Evolutionary conservation across 2,888 invertebrate species (phyloP).

Genomic region (Amblyjoppa proteus): DNA sequence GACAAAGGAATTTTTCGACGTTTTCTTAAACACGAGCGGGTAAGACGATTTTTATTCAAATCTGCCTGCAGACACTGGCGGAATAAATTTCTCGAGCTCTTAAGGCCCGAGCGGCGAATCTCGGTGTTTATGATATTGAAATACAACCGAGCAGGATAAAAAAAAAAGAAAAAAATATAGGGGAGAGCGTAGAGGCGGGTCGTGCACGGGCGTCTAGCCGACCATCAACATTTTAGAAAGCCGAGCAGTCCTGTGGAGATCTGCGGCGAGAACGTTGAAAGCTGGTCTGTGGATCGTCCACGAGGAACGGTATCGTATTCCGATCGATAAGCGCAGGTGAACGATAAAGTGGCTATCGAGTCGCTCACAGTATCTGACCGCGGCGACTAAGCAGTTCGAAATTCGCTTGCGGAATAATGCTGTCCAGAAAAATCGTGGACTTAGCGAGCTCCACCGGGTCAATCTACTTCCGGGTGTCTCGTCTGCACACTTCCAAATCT

Average conservation of each 20-base stretch:
- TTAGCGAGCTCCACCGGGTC: conserved; percentile 21
- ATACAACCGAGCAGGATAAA: neutral
- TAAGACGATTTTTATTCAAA: neutral
- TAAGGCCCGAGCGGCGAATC: neutral
- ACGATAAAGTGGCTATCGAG: neutral
- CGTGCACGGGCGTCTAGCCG: neutral
- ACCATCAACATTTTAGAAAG: conserved; percentile 10
- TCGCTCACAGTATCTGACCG: neutral
- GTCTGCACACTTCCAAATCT: conserved; percentile 50
- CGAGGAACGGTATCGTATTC: neutral
- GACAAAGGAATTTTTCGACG: neutral
- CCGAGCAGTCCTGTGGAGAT: neutral
- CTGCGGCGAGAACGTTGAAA: neutral
- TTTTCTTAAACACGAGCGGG: neutral
- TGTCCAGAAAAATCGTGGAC: conserved; percentile 38
- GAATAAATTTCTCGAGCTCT: neutral
- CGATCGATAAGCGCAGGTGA: neutral
- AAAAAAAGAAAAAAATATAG: neutral
- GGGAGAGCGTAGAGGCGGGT: neutral
- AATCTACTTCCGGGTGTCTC: neutral
- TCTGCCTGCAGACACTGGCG: neutral
- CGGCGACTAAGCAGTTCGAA: neutral
- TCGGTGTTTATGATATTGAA: neutral
- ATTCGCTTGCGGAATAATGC: conserved; percentile 22
- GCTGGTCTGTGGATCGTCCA: neutral